These are phyloP conservation scores for Eucidaris tribuloides DNA, from an alignment of 35 echinoderm and acorn worm species.

Conservation along the genomic window DNA sequence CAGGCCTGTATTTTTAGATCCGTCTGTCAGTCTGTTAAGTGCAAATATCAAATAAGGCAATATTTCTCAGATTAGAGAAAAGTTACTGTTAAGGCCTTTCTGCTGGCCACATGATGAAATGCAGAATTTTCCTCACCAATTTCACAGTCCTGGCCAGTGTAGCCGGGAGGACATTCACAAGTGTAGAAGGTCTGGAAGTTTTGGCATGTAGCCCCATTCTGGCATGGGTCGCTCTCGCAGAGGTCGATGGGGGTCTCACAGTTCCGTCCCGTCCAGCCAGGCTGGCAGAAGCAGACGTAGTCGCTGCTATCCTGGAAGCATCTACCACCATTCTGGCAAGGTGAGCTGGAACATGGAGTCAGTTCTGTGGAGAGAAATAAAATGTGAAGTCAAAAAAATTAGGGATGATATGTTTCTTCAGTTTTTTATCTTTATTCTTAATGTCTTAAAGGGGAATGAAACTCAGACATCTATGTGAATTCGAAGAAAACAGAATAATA, in stretches of 20 bases:
- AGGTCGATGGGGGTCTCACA: slow-evolving; percentile 19
- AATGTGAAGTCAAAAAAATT: too few species aligned
- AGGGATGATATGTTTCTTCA: too few species aligned
- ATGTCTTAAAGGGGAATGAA: too few species aligned
- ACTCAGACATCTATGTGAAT: too few species aligned
- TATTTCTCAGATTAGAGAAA: too few species aligned
- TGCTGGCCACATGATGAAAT: too few species aligned
- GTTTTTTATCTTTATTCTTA: too few species aligned
- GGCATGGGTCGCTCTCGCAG: slow-evolving; percentile 29
- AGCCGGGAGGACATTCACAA: slow-evolving; percentile 48
- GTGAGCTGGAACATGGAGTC: slow-evolving; percentile 44
- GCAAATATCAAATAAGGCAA: too few species aligned
- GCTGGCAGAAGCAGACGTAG: slow-evolving; percentile 6
- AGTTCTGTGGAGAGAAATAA: neutral
- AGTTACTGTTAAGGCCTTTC: too few species aligned
- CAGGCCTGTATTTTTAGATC: too few species aligned
- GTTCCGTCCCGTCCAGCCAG: slow-evolving; percentile 34
- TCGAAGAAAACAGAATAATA: too few species aligned
- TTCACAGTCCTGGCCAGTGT: slow-evolving; percentile 44
- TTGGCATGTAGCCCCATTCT: slow-evolving; percentile 64
- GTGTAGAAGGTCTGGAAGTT: slow-evolving; percentile 69
- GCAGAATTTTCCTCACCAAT: slow-evolving; percentile 37
- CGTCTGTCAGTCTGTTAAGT: too few species aligned
- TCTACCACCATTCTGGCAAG: neutral
- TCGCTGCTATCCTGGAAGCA: neutral